Conservation (phyloP, 2,888 invertebrate species). For the Pseudolycoriella hygida region DNA sequence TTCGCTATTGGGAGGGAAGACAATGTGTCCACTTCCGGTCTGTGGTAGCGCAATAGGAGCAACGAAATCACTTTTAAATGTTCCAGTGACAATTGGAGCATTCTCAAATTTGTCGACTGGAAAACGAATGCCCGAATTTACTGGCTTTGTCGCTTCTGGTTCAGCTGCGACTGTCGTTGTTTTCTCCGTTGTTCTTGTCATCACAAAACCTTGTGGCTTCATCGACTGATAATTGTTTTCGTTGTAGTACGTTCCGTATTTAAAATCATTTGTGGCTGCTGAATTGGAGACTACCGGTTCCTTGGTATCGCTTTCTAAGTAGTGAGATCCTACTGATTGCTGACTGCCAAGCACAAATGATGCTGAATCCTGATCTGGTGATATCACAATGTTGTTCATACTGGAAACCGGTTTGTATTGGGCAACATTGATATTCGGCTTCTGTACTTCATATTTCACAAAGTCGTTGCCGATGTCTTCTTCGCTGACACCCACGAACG, state of each 20-base stretch:
- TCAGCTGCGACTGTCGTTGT: background rate
- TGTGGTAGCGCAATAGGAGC: constrained; percentile 19
- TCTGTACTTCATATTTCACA: constrained; percentile 26
- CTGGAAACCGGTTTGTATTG: constrained; percentile 18
- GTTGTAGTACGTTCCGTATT: constrained; percentile 20
- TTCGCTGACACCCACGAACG: background rate
- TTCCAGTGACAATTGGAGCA: constrained; percentile 10
- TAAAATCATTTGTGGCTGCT: constrained; percentile 13
- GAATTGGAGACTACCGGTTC: constrained; percentile 21
- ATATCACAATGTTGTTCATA: constrained; percentile 43
- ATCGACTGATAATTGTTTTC: background rate
- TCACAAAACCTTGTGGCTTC: constrained; percentile 5
- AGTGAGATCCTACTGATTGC: constrained; percentile 34
- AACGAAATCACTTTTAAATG: constrained; percentile 12
- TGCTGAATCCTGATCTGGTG: constrained; percentile 43
- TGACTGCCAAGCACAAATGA: constrained; percentile 45
- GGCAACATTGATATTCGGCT: constrained; percentile 1
- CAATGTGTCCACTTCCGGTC: constrained; percentile 17
- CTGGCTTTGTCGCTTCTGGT: background rate
- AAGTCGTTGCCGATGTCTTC: constrained; percentile 18
- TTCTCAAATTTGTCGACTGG: constrained; percentile 14
- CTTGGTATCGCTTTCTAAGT: constrained; percentile 31
- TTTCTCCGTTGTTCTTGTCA: background rate
- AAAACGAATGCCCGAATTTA: constrained; percentile 17
- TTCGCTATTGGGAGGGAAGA: constrained; percentile 19